Evolutionary conservation across 2,113 vertebrate species (phyloP), one percentile per base, ranked within the genome.

Genomic region (Bolborhynchus lineola): DNA sequence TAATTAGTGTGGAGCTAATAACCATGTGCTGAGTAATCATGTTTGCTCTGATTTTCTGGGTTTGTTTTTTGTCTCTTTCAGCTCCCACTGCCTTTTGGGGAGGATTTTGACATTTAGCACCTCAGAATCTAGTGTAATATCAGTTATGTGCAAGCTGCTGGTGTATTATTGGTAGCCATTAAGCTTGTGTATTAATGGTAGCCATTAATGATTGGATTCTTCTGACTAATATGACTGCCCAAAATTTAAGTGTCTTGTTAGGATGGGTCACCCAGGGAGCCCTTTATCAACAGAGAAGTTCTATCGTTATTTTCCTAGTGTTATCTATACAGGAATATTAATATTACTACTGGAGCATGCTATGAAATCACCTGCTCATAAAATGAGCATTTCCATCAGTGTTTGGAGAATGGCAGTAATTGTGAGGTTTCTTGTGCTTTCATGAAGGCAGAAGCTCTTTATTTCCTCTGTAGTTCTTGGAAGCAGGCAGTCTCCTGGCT

Each of bases 1-100:
- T 95, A 92, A 94, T 95, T 91, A 96, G 81, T 76, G 90, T 90
- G 86, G 82, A 79, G 82, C 82, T 96, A 91, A 95, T 95, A 92
- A 90, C 87, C 52, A 7, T 69, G 90, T 69, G 33, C 75, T 55
- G 52, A 55, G 49, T 90, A 69, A 91, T 87, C 87, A 57, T 0
- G 55, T 62, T 88, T 94, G 75, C 93, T 90, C 82, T 79, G 47
- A 20, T 90, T 92, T 92, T 91, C 90, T 89, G 59, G 62, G 67
- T 8, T 57, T 52, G 13, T 79, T 90, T 82, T 87, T 82, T 85
- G 82, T 82, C 39, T 92, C 74, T 69, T 86, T 87, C 26, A 44
- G 78, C 52, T 85, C 67, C 52, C 41, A 12, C 42, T 92, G 88
- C 33, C 53, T 72, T 57, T 41, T 62, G 4, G 9, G 17, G 11